Conservation (phyloP, 2,888 invertebrate species). For the Pyrrhia umbra region DNA sequence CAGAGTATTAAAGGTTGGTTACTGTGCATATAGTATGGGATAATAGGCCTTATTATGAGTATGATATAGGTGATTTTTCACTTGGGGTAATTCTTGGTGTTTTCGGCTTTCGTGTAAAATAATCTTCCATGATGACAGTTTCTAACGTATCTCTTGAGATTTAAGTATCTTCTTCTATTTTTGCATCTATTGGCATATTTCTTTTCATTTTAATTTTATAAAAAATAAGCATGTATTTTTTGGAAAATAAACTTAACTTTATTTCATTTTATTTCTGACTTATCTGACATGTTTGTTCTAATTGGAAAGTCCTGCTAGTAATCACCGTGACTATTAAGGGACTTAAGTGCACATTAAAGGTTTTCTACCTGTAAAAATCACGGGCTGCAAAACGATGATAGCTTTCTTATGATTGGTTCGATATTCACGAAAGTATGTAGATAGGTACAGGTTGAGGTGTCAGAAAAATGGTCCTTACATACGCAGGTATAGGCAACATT, state of each 20-base stretch:
- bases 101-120: not conserved
- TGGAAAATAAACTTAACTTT: no score
- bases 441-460: not conserved
- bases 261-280: no score
- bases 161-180: no score
- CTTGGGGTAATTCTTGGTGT: not conserved
- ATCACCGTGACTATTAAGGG: not conserved
- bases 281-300: no score
- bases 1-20: slow-evolving; percentile 27
- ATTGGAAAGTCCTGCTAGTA: no score
- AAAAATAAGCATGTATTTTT: no score
- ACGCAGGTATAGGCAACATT: slow-evolving; percentile 14
- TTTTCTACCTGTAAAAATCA: slow-evolving; percentile 19
- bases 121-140: not conserved
- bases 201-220: no score
- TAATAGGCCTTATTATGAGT: not conserved
- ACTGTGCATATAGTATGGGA: not conserved
- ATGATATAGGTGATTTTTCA: not conserved
- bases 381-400: slow-evolving; percentile 30
- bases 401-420: slow-evolving; percentile 36
- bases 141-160: no score
- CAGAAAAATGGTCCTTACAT: slow-evolving; percentile 31
- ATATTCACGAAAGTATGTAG: slow-evolving; percentile 27
- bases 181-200: no score
- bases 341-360: not conserved